A percentile compares a stretch with the other conserved stretches of the same genome.
Evolutionary conservation across 2,888 invertebrate genomes (phyloP).

Genomic region (Tromatobia lineatoria): DNA sequence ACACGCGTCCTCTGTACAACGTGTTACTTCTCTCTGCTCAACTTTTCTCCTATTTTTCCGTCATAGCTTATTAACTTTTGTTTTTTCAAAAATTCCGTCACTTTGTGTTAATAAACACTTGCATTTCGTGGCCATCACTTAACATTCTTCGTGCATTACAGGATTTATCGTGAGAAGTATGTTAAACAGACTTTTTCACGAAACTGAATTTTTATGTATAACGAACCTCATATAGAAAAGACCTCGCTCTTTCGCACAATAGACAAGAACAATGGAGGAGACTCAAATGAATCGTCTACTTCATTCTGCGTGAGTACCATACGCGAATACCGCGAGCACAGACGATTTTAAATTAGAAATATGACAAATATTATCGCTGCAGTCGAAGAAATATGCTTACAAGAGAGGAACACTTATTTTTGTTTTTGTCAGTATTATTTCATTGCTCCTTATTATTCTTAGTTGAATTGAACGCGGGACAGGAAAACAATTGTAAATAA

Average conservation of each 20-base stretch:
- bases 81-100: conserved; percentile 30
- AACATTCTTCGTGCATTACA: conserved; percentile 8
- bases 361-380: too few species aligned
- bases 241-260: not conserved
- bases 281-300: not conserved
- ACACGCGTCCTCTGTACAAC: too few species aligned
- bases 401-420: too few species aligned
- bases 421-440: too few species aligned
- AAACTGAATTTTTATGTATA: conserved; percentile 14
- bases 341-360: too few species aligned
- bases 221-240: not conserved
- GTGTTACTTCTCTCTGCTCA: not conserved
- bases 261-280: too few species aligned
- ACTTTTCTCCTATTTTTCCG: conserved; percentile 31
- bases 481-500: too few species aligned
- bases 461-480: too few species aligned
- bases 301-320: conserved; percentile 1
- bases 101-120: conserved; percentile 25
- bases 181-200: not conserved
- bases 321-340: conserved; percentile 1
- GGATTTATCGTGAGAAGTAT: conserved; percentile 1
- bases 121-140: not conserved
- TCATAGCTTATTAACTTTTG: conserved; percentile 55
- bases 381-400: too few species aligned
- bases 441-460: too few species aligned